Base-by-base conservation (phyloP, 1,140 invertebrate species). In the Berghia stephanieae region DNA sequence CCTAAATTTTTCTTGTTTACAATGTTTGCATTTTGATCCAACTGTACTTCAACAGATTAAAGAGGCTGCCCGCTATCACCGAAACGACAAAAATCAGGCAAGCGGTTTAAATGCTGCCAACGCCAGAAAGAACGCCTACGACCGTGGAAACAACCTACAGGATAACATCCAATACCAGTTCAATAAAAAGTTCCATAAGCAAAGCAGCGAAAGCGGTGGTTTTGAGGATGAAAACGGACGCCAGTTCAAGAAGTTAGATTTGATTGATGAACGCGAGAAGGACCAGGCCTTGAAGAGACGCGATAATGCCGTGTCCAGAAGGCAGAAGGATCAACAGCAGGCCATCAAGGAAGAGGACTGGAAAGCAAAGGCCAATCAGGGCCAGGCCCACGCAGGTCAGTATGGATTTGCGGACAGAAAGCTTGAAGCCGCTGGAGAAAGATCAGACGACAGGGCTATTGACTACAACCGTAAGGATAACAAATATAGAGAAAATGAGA, bases 121-220 rank as follows among this genome's bases (percentile, higher is more conserved):
- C 31, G 79, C 76, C n/a, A 69, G 63, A 24, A 78, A 80, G 67
- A 72, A 67, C 3, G 75, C 75, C n/a, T 80, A 73, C 67, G 66
- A 80, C 67, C 24, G 66, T 31, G 79, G 79, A 16, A 74, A 78
- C 6, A 55, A 40, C 38, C 60, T 78, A 16, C 40, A 78, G 42
- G 76, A 80, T 55, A 75, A 75, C 40, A 78, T 80, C 27, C 21
- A 68, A 27, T 78, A 78, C 63, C 55, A 13, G 3, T 80, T 71
- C 57, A 70, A 71, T 55, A 80, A 80, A 34, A 75, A 78, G 40
- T 80, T 70, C 76, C 49, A 80, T 73, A 77, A 78, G 71, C 38
- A 78, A 5, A 18, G 60, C 10, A 60, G 66, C 34, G 79, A 80
- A 67, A 80, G 60, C 69, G 79, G 79, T 21, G 79, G 79, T n/a